These are phyloP conservation scores for Menidia menidia DNA, from an alignment of 2,797 vertebrate species.

Conservation along the genomic window DNA sequence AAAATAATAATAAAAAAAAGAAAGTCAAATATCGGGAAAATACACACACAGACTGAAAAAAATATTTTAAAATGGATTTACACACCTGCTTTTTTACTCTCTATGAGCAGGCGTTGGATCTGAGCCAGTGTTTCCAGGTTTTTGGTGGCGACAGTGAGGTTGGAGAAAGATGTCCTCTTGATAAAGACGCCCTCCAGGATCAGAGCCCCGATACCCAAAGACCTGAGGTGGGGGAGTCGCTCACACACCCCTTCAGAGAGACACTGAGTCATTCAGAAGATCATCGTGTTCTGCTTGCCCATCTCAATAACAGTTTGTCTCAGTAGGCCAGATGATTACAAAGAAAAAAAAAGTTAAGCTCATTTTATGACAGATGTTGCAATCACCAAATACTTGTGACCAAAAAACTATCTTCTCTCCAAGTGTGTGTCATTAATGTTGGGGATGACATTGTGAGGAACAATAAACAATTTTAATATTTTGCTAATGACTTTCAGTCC, in stretches of 20 bases:
- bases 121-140: constrained; percentile 53
- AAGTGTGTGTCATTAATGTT: no score
- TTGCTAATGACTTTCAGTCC: no score
- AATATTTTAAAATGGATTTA: fast-evolving
- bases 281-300: neutral
- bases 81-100: constrained; percentile 74
- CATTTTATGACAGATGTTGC: neutral
- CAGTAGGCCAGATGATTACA: no score
- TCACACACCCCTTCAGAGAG: constrained; percentile 69
- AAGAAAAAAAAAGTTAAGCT: no score
- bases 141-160: constrained; percentile 48
- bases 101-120: constrained; percentile 74
- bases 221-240: constrained; percentile 74
- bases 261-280: neutral
- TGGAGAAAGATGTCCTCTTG: constrained; percentile 39
- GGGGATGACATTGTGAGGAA: no score
- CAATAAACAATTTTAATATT: no score
- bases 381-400: neutral
- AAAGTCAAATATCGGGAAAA: neutral
- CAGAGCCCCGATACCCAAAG: constrained; percentile 74
- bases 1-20: neutral
- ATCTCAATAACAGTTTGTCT: neutral
- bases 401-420: no score
- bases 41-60: no score
- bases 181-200: constrained; percentile 78